Conservation (phyloP, 2,888 invertebrate genomes). For the Tetheella fluctuosa region DNA sequence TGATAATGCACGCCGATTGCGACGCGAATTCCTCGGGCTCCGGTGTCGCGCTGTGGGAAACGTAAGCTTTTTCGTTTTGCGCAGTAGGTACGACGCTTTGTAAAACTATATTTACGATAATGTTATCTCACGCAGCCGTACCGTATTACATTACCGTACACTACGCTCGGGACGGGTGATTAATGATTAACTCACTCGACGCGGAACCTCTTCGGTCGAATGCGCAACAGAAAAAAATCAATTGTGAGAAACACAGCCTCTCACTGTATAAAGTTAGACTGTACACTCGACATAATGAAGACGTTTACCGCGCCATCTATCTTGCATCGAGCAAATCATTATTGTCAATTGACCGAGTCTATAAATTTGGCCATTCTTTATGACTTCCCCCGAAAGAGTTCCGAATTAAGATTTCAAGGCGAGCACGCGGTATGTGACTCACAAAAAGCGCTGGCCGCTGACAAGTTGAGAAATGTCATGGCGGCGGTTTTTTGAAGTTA, state of each 20-base stretch:
- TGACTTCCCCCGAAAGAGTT: conserved; percentile 55
- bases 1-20: conserved; percentile 75
- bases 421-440: conserved; percentile 62
- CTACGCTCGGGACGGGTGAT: conserved; percentile 60
- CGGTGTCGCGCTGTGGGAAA: conserved; percentile 69
- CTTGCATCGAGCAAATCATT: conserved; percentile 58
- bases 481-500: conserved; percentile 64
- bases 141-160: conserved; percentile 66
- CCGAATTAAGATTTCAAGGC: conserved; percentile 80
- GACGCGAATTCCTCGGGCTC: conserved; percentile 67
- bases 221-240: conserved; percentile 48
- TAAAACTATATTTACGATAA: conserved; percentile 81
- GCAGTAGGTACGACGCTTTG: conserved; percentile 74
- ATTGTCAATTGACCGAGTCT: conserved; percentile 60
- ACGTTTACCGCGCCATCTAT: conserved; percentile 58
- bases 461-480: conserved; percentile 79
- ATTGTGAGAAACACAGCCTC: conserved; percentile 50
- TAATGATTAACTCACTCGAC: conserved; percentile 63
- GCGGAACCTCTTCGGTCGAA: conserved; percentile 51
- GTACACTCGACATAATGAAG: conserved; percentile 62
- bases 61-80: conserved; percentile 59
- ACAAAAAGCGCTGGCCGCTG: conserved; percentile 72
- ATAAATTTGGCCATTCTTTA: conserved; percentile 66
- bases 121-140: conserved; percentile 65
- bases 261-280: conserved; percentile 37